Conservation (phyloP, 2,113 vertebrate genomes). For the Polypterus bichir region DNA sequence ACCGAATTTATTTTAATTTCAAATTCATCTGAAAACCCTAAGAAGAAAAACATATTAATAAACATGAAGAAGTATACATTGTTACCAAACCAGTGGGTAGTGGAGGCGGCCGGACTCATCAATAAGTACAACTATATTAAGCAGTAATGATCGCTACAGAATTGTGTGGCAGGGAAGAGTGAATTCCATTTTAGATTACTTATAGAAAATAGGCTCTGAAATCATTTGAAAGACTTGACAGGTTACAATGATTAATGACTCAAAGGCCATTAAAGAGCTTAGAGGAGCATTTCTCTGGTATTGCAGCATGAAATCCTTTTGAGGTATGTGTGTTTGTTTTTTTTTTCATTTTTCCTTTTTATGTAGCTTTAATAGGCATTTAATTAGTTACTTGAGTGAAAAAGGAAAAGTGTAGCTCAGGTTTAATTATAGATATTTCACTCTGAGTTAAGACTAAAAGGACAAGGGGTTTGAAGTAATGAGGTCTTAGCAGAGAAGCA, state of each 20-base stretch:
- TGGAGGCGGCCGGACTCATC: too few relatives aligned
- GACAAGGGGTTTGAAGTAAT: conserved; percentile 3
- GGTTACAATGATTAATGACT: neutral
- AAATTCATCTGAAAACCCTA: too few relatives aligned
- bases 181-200: too few relatives aligned
- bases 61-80: too few relatives aligned
- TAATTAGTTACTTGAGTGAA: conserved; percentile 3
- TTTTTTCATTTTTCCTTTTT: too few relatives aligned
- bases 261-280: neutral
- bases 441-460: conserved; percentile 6
- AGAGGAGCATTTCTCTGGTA: neutral
- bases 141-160: too few relatives aligned
- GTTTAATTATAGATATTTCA: conserved; percentile 10
- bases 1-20: too few relatives aligned
- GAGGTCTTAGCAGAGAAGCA: conserved; percentile 3
- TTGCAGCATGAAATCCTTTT: neutral
- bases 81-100: too few relatives aligned
- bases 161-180: too few relatives aligned
- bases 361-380: conserved; percentile 1
- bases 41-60: too few relatives aligned
- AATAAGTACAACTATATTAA: too few relatives aligned
- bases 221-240: neutral
- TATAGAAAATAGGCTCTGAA: neutral
- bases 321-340: neutral
- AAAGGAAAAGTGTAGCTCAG: conserved; percentile 3